phyloP scores from a whole-genome alignment of 2,797 vertebrate genomes.

The Pteronotus mesoamericanus region DNA sequence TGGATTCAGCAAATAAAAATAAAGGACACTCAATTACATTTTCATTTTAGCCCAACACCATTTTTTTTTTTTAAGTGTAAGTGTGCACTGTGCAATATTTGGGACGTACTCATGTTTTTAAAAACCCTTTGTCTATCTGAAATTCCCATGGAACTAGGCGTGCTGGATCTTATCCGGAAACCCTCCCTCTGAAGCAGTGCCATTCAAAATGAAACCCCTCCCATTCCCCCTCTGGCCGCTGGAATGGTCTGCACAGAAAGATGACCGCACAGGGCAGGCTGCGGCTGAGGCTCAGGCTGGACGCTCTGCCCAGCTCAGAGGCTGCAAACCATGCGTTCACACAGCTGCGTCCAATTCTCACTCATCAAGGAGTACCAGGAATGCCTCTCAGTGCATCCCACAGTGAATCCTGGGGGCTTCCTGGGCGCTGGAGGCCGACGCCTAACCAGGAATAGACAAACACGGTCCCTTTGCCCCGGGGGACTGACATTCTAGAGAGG shows the following conservation, averaged over 20 bases:
- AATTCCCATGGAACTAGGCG: background rate
- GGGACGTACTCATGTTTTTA: background rate
- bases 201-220: background rate
- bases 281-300: background rate
- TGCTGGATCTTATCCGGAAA: background rate
- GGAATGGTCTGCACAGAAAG: background rate
- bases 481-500: background rate
- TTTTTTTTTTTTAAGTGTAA: background rate
- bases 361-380: too few relatives aligned
- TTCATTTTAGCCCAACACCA: background rate
- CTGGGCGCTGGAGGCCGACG: background rate
- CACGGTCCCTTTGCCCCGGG: accelerated
- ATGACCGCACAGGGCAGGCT: background rate
- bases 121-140: background rate
- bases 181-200: background rate
- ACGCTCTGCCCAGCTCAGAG: background rate
- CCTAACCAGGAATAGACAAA: background rate
- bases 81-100: background rate
- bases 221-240: background rate
- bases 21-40: background rate
- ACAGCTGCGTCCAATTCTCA: background rate
- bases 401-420: background rate
- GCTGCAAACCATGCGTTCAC: background rate
- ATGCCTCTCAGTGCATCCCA: background rate
- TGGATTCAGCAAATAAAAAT: background rate